These are phyloP conservation scores for Zaprionus capensis DNA, from an alignment of 1,140 invertebrate genomes.

Conservation along the genomic window DNA sequence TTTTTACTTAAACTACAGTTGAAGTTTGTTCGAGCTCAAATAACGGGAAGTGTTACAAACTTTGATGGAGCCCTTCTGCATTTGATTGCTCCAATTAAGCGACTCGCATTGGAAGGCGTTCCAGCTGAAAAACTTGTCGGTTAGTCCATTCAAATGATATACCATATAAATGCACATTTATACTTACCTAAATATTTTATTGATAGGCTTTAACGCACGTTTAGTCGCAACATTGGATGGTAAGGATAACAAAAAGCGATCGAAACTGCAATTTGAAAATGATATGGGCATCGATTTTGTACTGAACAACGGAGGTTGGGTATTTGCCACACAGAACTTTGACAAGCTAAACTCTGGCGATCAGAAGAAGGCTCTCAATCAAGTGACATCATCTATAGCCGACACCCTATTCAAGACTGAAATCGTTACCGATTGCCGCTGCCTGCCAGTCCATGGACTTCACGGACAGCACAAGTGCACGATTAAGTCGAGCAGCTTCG, in stretches of 20 bases:
- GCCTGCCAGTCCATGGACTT: conserved; percentile 58
- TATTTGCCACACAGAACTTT: conserved; percentile 76
- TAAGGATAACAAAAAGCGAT: conserved; percentile 86
- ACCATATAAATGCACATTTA: not conserved
- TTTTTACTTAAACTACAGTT: conserved; percentile 42
- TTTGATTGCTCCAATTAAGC: conserved; percentile 73
- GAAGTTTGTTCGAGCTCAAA: conserved; percentile 65
- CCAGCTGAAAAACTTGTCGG: conserved; percentile 73
- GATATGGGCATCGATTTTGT: conserved; percentile 86
- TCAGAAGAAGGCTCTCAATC: conserved; percentile 66
- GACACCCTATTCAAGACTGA: conserved; percentile 81
- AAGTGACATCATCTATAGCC: conserved; percentile 67
- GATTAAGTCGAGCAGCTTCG: conserved; percentile 72
- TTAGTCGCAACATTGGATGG: conserved; percentile 85
- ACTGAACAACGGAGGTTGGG: conserved; percentile 74
- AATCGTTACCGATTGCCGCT: conserved; percentile 71
- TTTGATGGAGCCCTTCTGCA: conserved; percentile 73
- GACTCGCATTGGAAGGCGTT: conserved; percentile 67
- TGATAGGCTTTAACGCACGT: conserved; percentile 84
- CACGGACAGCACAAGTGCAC: conserved; percentile 72
- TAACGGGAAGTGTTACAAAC: conserved; percentile 60
- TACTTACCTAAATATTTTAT: not conserved
- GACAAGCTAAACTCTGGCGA: conserved; percentile 66
- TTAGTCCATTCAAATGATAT: conserved; percentile 25
- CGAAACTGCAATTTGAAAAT: conserved; percentile 85